phyloP scores from a whole-genome alignment of 2,113 vertebrate genomes.

The Castor canadensis region DNA sequence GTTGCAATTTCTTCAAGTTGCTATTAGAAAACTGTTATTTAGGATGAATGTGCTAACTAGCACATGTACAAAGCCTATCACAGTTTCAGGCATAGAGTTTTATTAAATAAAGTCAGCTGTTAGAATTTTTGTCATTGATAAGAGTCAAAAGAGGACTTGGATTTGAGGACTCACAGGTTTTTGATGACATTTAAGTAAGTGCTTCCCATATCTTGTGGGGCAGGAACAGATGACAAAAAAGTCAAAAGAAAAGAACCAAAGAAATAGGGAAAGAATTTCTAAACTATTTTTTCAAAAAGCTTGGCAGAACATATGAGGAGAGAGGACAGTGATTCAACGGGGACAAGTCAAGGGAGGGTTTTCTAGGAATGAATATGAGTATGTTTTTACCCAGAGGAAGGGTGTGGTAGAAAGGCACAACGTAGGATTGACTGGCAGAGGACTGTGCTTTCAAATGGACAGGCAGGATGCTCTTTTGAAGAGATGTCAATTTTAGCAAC shows the following conservation, averaged over 20 bases:
- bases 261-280: background rate
- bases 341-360: background rate
- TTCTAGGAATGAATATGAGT: background rate
- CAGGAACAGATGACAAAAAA: background rate
- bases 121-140: background rate
- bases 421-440: background rate
- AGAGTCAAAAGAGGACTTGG: background rate
- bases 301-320: background rate
- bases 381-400: background rate
- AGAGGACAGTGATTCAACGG: background rate
- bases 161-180: background rate
- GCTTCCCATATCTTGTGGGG: background rate
- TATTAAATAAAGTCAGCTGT: background rate
- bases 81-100: fast-evolving
- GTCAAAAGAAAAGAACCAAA: background rate
- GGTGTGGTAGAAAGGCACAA: background rate
- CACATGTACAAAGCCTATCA: background rate
- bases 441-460: background rate
- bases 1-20: background rate
- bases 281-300: background rate
- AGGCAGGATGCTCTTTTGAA: constrained; percentile 7
- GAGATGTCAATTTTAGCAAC: background rate
- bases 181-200: background rate
- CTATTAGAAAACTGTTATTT: background rate
- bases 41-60: background rate